Evolutionary conservation across 2,888 invertebrate species (phyloP), one percentile per base, ranked within the genome.

Genomic region (Smittia aterrima): DNA sequence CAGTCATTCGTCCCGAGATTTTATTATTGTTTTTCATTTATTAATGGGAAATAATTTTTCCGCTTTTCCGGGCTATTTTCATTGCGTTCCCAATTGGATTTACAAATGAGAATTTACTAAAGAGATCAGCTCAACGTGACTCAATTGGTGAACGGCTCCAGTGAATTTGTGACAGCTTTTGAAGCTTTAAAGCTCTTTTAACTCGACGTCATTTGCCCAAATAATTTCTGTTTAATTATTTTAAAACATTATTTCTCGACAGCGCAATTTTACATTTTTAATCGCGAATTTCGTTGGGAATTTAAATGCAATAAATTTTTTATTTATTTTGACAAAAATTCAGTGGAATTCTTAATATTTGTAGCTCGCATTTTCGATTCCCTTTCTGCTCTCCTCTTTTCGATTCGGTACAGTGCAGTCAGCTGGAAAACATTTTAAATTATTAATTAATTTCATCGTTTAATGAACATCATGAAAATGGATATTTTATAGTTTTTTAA

Each of bases 381-480:
- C 32, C 32, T 32, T 32, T 47, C 47, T 47, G n/a, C 47, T 7
- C 47, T 16, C 47, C 47, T 47, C 16, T n/a, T 38, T 11, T 6
- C 32, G 32, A 3, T 32, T 32, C 32, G 32, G n/a, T 9, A 32
- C 58, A 58, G 22, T n/a, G 58, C 58, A 58, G 22, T 22, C 58
- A 58, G 41, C 47, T 24, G 47, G 18, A 67, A 67, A 24, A 16
- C 53, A 24, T 72, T 72, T 72, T 72, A 41, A 70, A 70, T 70
- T 24, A 62, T 72, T 58, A 72, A 72, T 62, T 62, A 72, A 72
- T 72, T 72, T 72, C 72, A 62, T 38, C 72, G 62, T 72, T 62
- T 62, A 62, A 62, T 72, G 62, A 72, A 62, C 72, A 62, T 72
- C 72, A 72, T 72, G 72, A 72, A 72, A 72, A 62, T 72, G 62